Percentiles rank a stretch among this genome's conserved stretches.
Conservation (phyloP, 2,888 invertebrate species). For the Dryobota labecula region DNA sequence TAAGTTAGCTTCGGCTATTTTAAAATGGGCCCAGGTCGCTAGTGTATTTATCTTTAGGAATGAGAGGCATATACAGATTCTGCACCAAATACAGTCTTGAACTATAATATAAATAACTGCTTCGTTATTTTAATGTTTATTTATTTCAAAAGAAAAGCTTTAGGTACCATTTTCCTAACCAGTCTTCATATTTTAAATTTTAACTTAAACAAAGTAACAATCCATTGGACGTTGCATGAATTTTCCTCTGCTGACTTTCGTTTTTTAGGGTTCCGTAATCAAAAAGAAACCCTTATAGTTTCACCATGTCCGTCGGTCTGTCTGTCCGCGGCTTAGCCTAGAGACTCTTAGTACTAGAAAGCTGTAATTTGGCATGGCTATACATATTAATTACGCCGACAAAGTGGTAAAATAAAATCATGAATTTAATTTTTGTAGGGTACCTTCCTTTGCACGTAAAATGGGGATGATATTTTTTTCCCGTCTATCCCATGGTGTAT, state of each 20-base stretch:
- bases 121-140: neutral
- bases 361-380: too few relatives aligned
- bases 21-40: neutral
- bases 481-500: too few relatives aligned
- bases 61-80: neutral
- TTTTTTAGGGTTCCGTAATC: too few relatives aligned
- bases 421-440: too few relatives aligned
- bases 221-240: neutral
- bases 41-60: neutral
- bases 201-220: neutral
- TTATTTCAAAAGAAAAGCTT: neutral
- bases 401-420: too few relatives aligned
- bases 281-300: too few relatives aligned
- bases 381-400: too few relatives aligned
- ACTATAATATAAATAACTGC: neutral
- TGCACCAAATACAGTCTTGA: neutral
- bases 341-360: too few relatives aligned
- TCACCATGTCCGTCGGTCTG: too few relatives aligned
- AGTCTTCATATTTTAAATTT: neutral
- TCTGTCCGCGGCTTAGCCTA: too few relatives aligned
- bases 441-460: too few relatives aligned
- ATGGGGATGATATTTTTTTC: too few relatives aligned
- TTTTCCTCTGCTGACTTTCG: conserved; percentile 15
- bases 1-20: conserved; percentile 2
- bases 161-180: neutral